Conservation (phyloP, 2,113 vertebrate species). For the Gobius niger region DNA sequence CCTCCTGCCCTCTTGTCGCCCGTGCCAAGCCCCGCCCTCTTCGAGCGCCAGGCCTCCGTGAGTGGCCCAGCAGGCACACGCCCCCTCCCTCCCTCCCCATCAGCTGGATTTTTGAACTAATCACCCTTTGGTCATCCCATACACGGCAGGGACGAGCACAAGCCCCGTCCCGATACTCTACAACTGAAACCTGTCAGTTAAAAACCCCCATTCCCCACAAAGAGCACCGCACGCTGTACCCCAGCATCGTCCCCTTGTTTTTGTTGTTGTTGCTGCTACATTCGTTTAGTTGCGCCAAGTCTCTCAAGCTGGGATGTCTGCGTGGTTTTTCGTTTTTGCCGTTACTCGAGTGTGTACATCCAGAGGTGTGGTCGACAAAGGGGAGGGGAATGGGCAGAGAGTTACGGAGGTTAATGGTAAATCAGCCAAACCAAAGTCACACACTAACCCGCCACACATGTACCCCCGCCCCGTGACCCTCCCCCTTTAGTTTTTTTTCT, state of each 20-base stretch:
- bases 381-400: constrained; percentile 58
- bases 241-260: not conserved
- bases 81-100: constrained; percentile 20
- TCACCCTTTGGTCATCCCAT: constrained; percentile 65
- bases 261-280: constrained; percentile 12
- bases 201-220: not conserved
- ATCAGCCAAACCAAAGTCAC: constrained; percentile 78
- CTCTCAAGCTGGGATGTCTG: constrained; percentile 66
- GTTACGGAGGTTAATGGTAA: constrained; percentile 76
- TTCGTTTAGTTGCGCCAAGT: constrained; percentile 51
- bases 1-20: constrained; percentile 29
- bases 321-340: constrained; percentile 27
- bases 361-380: constrained; percentile 33
- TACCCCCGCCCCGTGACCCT: constrained; percentile 16
- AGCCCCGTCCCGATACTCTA: constrained; percentile 44
- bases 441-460: constrained; percentile 68
- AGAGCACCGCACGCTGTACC: constrained; percentile 24
- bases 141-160: constrained; percentile 45
- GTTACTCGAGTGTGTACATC: constrained; percentile 35
- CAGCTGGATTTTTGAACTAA: constrained; percentile 69
- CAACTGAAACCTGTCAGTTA: constrained; percentile 22
- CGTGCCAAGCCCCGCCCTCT: constrained; percentile 40
- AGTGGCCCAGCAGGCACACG: constrained; percentile 62
- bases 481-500: constrained; percentile 5
- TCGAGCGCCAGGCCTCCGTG: constrained; percentile 46